Base-by-base conservation (phyloP, 2,888 invertebrate species). In the Amiota minor region DNA sequence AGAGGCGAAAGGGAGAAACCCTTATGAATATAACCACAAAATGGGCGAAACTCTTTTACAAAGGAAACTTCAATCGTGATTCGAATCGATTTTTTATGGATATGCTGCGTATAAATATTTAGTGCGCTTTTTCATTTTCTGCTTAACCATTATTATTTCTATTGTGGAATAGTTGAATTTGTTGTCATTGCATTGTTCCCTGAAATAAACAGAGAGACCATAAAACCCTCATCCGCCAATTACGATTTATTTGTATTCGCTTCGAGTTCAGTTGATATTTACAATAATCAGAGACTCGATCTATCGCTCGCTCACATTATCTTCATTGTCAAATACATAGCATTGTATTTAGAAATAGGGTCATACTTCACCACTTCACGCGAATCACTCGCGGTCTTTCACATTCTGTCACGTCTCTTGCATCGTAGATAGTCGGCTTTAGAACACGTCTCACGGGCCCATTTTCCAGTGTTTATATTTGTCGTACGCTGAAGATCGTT, bases 341-440 rank as follows among this genome's bases (percentile, higher is more conserved):
- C 6, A 35, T 3, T 18, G 10, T 20, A 59, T 59, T 65, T 53
- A 74, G 70, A 62, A 79, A 73, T 75, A 75, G 81, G 77, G 80
- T 79, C 78, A 76, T 77, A 76, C 76, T 80, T 78, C 47, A 72
- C 76, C 35, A 35, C 35, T 35, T 35, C 35, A 35, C 6, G 35
- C 35, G 35, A 35, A 35, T 35, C 35, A 35, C 18, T 55, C 16
- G 23, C 16, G 71, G 53, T 16, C 18, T 76, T 76, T 71, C 64
- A 78, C 80, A 81, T 83, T 85, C 82, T 84, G 82, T 86, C 84
- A 86, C 84, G 84, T 81, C 81, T 83, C 75, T n/a, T n/a, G n/a
- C n/a, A n/a, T n/a, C n/a, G n/a, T n/a, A n/a, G n/a, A 23, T 3
- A 23, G 23, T 35, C 6, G 35, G 0, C 35, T 35, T 35, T 35